These are phyloP conservation scores for Cordilura impudica DNA, from an alignment of 2,888 invertebrate species.

Conservation along the genomic window DNA sequence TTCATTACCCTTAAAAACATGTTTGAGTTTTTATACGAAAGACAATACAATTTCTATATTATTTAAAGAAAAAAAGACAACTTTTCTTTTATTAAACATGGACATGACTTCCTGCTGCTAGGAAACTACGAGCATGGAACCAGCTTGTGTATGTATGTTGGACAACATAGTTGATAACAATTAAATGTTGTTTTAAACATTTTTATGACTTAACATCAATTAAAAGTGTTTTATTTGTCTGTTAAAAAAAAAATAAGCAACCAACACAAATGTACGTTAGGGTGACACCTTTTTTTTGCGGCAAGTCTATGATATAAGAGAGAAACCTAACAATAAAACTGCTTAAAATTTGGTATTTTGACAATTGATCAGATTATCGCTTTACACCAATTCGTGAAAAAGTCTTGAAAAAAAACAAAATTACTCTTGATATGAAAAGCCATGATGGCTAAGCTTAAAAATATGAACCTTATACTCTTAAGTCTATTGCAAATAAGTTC, in stretches of 20 bases:
- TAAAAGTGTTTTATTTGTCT: conserved; percentile 68
- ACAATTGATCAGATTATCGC: too few species aligned
- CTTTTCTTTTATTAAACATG: conserved; percentile 23
- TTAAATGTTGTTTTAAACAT: conserved; percentile 65
- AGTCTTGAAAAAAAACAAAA: too few species aligned
- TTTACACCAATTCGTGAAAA: too few species aligned
- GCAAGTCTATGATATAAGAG: too few species aligned
- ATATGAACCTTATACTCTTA: too few species aligned
- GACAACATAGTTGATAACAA: conserved; percentile 61
- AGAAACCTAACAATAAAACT: too few species aligned
- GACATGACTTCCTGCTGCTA: conserved; percentile 22
- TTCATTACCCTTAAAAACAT: conserved; percentile 26
- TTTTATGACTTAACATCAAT: conserved; percentile 73
- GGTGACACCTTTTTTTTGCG: too few species aligned
- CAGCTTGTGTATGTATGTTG: conserved; percentile 10
- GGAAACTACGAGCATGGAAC: neutral
- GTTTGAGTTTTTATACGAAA: neutral
- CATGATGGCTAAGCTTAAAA: too few species aligned
- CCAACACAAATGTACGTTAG: too few species aligned
- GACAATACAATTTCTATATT: conserved; percentile 19
- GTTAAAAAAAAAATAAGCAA: conserved; percentile 43
- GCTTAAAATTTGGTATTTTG: too few species aligned
- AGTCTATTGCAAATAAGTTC: too few species aligned
- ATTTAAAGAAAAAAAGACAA: neutral
- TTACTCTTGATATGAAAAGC: too few species aligned